A percentile compares a stretch with the other conserved stretches of the same genome.
Conservation (phyloP, 92 coral and sea anemone genomes). For the Epizoanthus ramosus region DNA sequence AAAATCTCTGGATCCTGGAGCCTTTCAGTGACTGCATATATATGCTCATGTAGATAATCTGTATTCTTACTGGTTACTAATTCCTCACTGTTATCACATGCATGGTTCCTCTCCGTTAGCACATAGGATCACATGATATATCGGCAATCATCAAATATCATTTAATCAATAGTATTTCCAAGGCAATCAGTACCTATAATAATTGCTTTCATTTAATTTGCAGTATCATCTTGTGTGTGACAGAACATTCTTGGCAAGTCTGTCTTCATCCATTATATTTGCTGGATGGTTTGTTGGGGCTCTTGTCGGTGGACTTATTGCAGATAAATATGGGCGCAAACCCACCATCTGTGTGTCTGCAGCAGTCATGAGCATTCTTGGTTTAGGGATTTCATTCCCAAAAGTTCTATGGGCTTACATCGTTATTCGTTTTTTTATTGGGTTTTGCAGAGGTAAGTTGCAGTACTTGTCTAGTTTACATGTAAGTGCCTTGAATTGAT, state of each 20-base stretch:
- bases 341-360: slow-evolving; percentile 58
- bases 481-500: no score
- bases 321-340: slow-evolving; percentile 75
- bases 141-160: no score
- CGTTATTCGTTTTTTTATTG: slow-evolving; percentile 59
- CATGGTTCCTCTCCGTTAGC: no score
- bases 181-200: no score
- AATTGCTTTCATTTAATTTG: neutral
- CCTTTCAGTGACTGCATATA: no score
- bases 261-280: slow-evolving; percentile 59
- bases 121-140: no score
- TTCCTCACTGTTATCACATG: no score
- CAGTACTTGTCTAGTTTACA: neutral
- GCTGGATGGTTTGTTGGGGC: slow-evolving; percentile 68
- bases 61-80: no score
- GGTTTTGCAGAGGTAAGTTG: slow-evolving; percentile 69
- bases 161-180: no score
- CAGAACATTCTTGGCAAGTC: slow-evolving; percentile 59
- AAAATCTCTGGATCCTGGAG: no score
- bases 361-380: slow-evolving; percentile 57
- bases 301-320: slow-evolving; percentile 63
- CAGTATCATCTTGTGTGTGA: slow-evolving; percentile 76
- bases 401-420: slow-evolving; percentile 60
- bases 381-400: slow-evolving; percentile 62
- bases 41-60: no score